These are phyloP conservation scores for Helogale parvula DNA, from an alignment of 2,113 vertebrate genomes.

Conservation along the genomic window DNA sequence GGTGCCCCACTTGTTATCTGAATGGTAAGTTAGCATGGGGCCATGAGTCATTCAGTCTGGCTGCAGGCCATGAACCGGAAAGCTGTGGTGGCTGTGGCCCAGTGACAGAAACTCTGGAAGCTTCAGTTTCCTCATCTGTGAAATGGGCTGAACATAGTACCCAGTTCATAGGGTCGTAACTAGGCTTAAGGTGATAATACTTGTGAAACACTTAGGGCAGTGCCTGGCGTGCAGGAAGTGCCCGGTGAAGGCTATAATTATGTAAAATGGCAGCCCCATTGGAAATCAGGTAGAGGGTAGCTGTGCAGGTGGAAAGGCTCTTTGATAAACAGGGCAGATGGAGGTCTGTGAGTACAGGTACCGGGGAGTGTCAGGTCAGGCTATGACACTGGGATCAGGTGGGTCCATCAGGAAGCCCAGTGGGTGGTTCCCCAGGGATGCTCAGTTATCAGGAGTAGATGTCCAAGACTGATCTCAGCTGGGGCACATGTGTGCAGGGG, in stretches of 20 bases:
- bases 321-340: not conserved
- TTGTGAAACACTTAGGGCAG: not conserved
- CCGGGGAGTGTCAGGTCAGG: not conserved
- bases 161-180: not conserved
- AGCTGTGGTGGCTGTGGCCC: not conserved
- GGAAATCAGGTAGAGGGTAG: not conserved
- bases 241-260: not conserved
- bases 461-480: not conserved
- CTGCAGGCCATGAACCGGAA: not conserved
- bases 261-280: not conserved
- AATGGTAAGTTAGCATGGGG: not conserved
- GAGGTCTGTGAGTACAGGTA: not conserved
- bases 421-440: not conserved
- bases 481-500: rapidly evolving
- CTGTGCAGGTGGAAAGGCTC: not conserved
- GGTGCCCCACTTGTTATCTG: not conserved
- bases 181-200: slow-evolving; percentile 30
- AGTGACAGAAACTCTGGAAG: slow-evolving; percentile 9
- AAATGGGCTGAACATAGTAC: slow-evolving; percentile 22
- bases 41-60: slow-evolving; percentile 45
- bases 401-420: slow-evolving; percentile 1
- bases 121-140: slow-evolving; percentile 35
- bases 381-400: not conserved
- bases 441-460: not conserved
- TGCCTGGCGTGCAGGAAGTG: not conserved